Evolutionary conservation across 1,140 invertebrate genomes (phyloP), one percentile per base, ranked within the genome.

Genomic region (Euura lappo): DNA sequence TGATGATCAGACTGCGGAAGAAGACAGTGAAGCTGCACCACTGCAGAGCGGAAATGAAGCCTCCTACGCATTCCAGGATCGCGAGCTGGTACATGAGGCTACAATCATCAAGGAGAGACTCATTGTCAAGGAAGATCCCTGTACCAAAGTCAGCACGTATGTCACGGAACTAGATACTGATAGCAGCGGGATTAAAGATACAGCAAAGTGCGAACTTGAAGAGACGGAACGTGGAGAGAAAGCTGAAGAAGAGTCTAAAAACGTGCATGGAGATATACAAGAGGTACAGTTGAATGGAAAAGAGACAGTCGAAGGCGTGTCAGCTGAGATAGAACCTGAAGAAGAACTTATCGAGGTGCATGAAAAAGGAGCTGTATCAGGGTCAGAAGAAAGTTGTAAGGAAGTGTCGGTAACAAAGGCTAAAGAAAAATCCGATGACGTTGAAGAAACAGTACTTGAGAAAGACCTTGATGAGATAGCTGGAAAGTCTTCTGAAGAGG

Each of bases 71-170:
- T 28, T 1, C 28, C 28, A 28, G 51, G 13, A 60, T 60, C 10
- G 6, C 8, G 51, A 60, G 51, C 6, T 5, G 8, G 6, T 6
- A 11, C 66, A 42, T 42, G 44, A 76, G 71, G 75, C 72, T 2
- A 13, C 47, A 8, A 73, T 68, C 67, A 68, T 74, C 10, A 60
- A 74, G 72, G 69, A 73, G 13, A 66, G 71, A 10, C 67, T 73
- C 2, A 71, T 74, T 51, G 46, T 77, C 2, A 71, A 72, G 51
- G 76, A 79, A 68, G 72, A 75, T 64, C 43, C 69, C 47, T 78
- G 73, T 64, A 73, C 72, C 10, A 78, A 78, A 69, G 68, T 46
- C 8, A 45, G 4, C 13, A 43, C 46, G 45, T 76, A 78, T 44
- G 45, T 76, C 7, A 78, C 75, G 13, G 72, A 68, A 13, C 73